Percentiles rank a stretch among this genome's conserved stretches.
These are phyloP conservation scores for Australoheros facetus DNA, from an alignment of 2,797 vertebrate genomes.

Conservation along the genomic window DNA sequence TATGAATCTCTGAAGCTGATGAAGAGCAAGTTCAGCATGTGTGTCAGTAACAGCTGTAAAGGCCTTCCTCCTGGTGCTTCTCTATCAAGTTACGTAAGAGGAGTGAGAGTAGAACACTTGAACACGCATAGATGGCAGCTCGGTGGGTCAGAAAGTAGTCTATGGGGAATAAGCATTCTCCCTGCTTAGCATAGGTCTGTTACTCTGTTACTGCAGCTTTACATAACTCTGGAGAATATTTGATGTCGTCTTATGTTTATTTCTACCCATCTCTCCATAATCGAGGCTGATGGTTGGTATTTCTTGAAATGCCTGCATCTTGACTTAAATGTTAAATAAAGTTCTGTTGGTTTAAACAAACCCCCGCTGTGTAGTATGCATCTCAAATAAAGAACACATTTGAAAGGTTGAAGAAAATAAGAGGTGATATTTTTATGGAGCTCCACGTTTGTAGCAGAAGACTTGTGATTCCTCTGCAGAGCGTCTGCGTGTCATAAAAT, in stretches of 20 bases:
- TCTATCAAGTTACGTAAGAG: slow-evolving; percentile 59
- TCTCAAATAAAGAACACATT: not conserved
- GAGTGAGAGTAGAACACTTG: slow-evolving; percentile 15
- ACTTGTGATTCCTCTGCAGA: not conserved
- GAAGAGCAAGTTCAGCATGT: slow-evolving; percentile 14
- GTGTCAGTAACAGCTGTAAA: slow-evolving; percentile 45
- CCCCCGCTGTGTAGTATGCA: not conserved
- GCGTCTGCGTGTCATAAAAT: not conserved
- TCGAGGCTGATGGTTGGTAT: slow-evolving; percentile 1
- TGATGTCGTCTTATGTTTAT: not conserved
- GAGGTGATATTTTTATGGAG: not conserved
- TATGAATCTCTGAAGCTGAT: slow-evolving; percentile 32
- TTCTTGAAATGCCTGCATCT: not conserved
- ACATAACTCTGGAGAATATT: not conserved
- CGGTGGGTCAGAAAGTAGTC: not conserved
- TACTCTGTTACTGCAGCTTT: not conserved
- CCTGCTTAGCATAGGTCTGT: not conserved
- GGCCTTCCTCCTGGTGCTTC: slow-evolving; percentile 34
- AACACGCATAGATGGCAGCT: not conserved
- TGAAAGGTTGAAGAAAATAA: not conserved
- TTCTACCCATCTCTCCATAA: not conserved
- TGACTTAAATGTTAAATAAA: slow-evolving; percentile 26
- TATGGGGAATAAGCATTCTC: not conserved
- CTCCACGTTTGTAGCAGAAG: not conserved
- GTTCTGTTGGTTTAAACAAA: slow-evolving; percentile 8